Evolutionary conservation across 2,797 vertebrate genomes (phyloP).

Genomic region (Pristis pectinata): DNA sequence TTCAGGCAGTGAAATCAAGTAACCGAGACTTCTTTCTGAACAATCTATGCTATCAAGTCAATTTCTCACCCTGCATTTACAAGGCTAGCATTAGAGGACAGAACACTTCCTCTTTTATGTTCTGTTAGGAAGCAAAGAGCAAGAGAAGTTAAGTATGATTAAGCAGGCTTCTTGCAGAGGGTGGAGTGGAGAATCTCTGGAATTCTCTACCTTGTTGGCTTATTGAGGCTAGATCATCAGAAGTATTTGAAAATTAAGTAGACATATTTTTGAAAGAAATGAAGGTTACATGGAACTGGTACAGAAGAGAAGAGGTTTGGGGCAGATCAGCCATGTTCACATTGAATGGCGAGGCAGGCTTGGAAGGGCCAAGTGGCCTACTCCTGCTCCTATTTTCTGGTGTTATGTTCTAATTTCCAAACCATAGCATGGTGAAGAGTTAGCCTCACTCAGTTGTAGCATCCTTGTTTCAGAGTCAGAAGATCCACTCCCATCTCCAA

Average conservation of each 20-base stretch:
- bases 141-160: not conserved
- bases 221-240: too few relatives aligned
- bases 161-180: too few relatives aligned
- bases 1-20: not conserved
- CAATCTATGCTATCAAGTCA: not conserved
- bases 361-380: too few relatives aligned
- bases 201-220: too few relatives aligned
- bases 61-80: not conserved
- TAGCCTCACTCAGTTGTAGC: not conserved
- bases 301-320: too few relatives aligned
- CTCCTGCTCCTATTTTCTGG: too few relatives aligned
- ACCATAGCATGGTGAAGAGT: not conserved
- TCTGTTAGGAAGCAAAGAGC: not conserved
- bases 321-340: too few relatives aligned
- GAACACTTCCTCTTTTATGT: not conserved
- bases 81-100: not conserved
- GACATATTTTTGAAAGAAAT: too few relatives aligned
- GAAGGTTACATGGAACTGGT: too few relatives aligned
- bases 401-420: not conserved
- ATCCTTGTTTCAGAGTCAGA: not conserved
- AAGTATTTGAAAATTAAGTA: too few relatives aligned
- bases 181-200: too few relatives aligned
- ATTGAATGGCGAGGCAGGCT: too few relatives aligned
- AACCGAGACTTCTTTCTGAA: not conserved
- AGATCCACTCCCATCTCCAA: not conserved